These are phyloP conservation scores for Lasioglossum oenotherae DNA, from an alignment of 2,888 invertebrate species.

Conservation along the genomic window DNA sequence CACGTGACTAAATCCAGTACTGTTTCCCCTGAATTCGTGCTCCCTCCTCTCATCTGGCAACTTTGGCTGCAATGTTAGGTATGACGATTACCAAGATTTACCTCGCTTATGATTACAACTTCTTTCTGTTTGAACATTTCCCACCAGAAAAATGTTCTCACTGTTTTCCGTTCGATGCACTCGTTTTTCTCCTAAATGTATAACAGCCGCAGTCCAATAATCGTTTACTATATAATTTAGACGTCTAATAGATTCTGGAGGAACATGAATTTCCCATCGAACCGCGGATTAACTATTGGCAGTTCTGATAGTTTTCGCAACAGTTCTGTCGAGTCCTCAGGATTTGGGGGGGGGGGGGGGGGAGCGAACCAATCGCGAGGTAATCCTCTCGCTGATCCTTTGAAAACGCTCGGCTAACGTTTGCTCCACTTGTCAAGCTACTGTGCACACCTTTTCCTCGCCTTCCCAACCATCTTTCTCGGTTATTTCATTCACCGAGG, in stretches of 20 bases:
- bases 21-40: too few species aligned
- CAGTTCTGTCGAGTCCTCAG: not conserved
- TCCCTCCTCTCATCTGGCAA: too few species aligned
- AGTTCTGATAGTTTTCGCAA: not conserved
- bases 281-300: not conserved
- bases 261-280: not conserved
- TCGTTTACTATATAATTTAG: not conserved
- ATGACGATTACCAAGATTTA: too few species aligned
- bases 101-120: too few species aligned
- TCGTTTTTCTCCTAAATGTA: not conserved
- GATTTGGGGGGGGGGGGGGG: not conserved
- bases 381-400: not conserved
- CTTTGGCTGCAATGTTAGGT: too few species aligned
- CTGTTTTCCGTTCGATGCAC: not conserved
- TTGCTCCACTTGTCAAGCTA: not conserved
- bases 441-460: not conserved
- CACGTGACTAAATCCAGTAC: too few species aligned
- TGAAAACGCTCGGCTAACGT: not conserved
- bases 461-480: not conserved
- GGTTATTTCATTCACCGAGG: conserved; percentile 4
- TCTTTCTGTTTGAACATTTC: not conserved
- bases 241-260: not conserved
- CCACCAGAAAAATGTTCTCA: not conserved
- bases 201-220: not conserved
- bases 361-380: conserved; percentile 7